Evolutionary conservation across 2,797 vertebrate species (phyloP).

Genomic region (Clarias pachynema): DNA sequence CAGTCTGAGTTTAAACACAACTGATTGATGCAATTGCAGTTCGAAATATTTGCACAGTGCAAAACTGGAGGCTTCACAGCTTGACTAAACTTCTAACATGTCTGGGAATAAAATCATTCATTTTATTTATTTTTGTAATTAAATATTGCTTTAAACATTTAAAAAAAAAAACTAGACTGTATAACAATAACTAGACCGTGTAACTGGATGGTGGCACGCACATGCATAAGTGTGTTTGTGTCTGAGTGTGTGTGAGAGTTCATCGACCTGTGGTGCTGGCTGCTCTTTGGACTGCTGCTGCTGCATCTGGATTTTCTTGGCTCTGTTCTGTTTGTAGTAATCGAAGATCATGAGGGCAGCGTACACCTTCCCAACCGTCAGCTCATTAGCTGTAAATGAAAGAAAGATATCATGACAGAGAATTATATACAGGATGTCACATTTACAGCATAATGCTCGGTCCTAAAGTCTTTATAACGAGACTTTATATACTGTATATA

Average conservation of each 20-base stretch:
- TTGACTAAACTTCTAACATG: not conserved
- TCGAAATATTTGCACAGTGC: not conserved
- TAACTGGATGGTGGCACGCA: not conserved
- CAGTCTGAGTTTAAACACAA: not conserved
- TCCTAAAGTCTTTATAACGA: too few species aligned
- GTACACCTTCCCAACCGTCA: conserved; percentile 96
- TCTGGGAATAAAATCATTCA: not conserved
- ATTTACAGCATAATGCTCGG: not conserved
- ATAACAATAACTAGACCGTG: not conserved
- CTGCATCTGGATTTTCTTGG: conserved; percentile 79
- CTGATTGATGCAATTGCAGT: not conserved
- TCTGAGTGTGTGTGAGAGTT: conserved; percentile 19
- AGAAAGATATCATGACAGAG: not conserved
- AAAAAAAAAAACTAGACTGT: not conserved
- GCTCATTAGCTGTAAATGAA: conserved; percentile 83
- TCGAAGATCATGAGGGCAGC: conserved; percentile 97
- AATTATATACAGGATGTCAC: not conserved
- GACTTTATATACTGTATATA: not conserved
- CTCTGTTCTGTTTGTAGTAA: conserved; percentile 94
- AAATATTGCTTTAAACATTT: not conserved
- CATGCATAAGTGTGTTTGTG: too few species aligned
- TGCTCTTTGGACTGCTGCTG: conserved; percentile 68
- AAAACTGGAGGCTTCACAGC: not conserved
- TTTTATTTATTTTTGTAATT: not conserved
- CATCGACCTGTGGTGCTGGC: conserved; percentile 78